Base-by-base conservation (phyloP, 1,140 invertebrate species). In the Caenorhabditis remanei region DNA sequence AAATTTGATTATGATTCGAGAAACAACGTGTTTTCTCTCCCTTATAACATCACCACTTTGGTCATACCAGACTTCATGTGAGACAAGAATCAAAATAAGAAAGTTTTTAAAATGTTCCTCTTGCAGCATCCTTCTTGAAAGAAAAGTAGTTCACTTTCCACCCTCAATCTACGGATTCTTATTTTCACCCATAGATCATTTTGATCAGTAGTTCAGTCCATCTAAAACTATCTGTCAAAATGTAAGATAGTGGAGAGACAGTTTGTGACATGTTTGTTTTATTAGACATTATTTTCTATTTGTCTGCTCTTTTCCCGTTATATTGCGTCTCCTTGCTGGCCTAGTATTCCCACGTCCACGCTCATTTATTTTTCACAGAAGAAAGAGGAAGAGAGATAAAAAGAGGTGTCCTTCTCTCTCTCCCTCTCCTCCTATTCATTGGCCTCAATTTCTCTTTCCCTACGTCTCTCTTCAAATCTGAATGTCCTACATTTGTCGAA, bases 401-500 rank as follows among this genome's bases (percentile, higher is more conserved):
- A 46, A 14, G 14, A n/a, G 19, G 40, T 9, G 13, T 24, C 19
- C 24, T 41, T 32, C 63, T 41, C 16, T 21, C 65, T 43, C 43
- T 71, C 65, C 41, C 46, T 50, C 46, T 46, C 65, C 6, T 24
- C 46, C 65, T 71, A 21, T 46, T 79, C 71, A 79, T 79, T 79
- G 71, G 71, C 71, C 71, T 79, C 71, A 50, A 50, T 79, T 79
- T 50, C 46, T 79, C 43, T 13, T 24, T 24, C 46, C 71, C 71
- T 79, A 24, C 71, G 71, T 79, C 71, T 79, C 71, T 79, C 21
- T 32, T 48, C 71, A 46, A 48, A 71, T 50, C 71, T 24, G n/a
- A 79, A 50, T 79, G 71, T 50, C 71, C 71, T 79, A 79, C 71
- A 79, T 79, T 46, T 79, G 9, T 79, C 46, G 71, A n/a, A 79